Evolutionary conservation across 2,113 vertebrate species (phyloP).

Genomic region (Cephalopterus ornatus): DNA sequence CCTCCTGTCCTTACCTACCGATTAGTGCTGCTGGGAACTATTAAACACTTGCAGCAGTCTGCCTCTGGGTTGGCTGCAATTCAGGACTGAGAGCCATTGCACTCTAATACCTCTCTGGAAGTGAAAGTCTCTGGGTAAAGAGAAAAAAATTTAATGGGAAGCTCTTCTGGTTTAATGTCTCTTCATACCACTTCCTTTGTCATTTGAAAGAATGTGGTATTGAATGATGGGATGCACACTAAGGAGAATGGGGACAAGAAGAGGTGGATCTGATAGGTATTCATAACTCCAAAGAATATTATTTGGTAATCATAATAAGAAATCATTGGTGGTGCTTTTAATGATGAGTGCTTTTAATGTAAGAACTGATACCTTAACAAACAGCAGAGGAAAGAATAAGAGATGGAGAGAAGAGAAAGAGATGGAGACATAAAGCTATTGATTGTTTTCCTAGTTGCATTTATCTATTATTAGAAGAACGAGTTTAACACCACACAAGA

Average conservation of each 20-base stretch:
- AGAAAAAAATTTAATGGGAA: not conserved
- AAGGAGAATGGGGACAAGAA: not conserved
- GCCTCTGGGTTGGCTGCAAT: not conserved
- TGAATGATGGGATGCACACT: fast-evolving
- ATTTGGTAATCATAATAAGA: not conserved
- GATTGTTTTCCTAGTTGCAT: not conserved
- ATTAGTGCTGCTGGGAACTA: not conserved
- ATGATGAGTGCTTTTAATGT: not conserved
- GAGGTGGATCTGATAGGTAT: not conserved
- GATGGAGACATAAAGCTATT: not conserved
- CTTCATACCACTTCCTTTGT: not conserved
- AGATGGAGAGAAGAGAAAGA: not conserved
- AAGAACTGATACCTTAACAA: not conserved
- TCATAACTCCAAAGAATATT: not conserved
- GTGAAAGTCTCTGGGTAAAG: not conserved
- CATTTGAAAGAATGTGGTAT: not conserved
- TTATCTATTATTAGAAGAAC: not conserved
- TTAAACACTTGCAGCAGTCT: not conserved
- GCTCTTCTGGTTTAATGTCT: not conserved
- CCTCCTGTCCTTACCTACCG: not conserved
- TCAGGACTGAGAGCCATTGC: not conserved
- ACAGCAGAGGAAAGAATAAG: not conserved
- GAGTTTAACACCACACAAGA: not conserved
- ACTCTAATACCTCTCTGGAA: not conserved
- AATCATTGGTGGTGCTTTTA: not conserved